A percentile compares a stretch with the other conserved stretches of the same genome.
Conservation (phyloP, 2,888 invertebrate genomes). For the Orchestes rusci region DNA sequence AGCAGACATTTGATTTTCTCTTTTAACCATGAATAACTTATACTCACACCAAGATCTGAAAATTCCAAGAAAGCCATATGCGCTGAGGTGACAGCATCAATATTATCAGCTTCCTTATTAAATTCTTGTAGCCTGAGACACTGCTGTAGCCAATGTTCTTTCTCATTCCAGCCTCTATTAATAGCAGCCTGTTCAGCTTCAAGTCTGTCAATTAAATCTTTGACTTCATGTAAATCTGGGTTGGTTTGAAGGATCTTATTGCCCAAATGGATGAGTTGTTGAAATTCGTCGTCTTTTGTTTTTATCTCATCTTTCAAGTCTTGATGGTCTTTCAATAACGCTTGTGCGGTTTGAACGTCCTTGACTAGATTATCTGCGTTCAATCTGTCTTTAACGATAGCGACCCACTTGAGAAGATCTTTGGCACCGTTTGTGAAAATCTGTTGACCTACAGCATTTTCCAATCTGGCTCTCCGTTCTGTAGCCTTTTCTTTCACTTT, state of each 20-base stretch:
- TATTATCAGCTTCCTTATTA: conserved; percentile 93
- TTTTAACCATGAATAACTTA: neutral
- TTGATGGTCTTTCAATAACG: conserved; percentile 79
- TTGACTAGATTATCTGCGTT: conserved; percentile 70
- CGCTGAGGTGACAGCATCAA: conserved; percentile 90
- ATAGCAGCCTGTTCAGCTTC: conserved; percentile 71
- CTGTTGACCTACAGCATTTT: conserved; percentile 92
- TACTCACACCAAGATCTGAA: conserved; percentile 72
- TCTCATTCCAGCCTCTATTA: conserved; percentile 73
- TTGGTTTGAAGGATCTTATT: conserved; percentile 67
- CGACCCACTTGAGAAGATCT: conserved; percentile 69
- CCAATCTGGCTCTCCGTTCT: conserved; percentile 74
- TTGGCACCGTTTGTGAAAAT: conserved; percentile 71
- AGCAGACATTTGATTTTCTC: neutral
- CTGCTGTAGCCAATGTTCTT: conserved; percentile 79
- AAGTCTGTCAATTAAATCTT: conserved; percentile 60
- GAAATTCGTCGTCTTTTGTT: conserved; percentile 82
- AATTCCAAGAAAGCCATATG: conserved; percentile 92
- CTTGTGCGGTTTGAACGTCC: conserved; percentile 90
- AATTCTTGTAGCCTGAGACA: conserved; percentile 85
- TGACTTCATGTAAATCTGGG: conserved; percentile 67
- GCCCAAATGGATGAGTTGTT: conserved; percentile 74
- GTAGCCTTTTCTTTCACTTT: conserved; percentile 79
- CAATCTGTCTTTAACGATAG: conserved; percentile 69
- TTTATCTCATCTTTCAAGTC: conserved; percentile 88